A percentile compares a stretch with the other conserved stretches of the same genome.
These are phyloP conservation scores for Ephialtes manifestator DNA, from an alignment of 2,888 invertebrate genomes.

Conservation along the genomic window DNA sequence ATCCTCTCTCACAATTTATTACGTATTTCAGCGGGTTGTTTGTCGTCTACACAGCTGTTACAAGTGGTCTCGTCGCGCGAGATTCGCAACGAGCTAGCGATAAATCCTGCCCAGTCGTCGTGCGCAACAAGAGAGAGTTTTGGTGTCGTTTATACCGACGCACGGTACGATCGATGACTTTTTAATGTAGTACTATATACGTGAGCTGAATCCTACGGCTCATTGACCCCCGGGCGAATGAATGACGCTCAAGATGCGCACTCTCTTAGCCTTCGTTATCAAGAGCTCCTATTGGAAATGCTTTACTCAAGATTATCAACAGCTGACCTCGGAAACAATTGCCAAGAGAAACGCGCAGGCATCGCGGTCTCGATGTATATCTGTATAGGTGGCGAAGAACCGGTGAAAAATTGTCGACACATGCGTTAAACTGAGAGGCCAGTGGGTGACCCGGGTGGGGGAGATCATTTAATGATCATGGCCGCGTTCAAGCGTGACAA, in stretches of 20 bases:
- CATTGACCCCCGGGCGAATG: conserved; percentile 64
- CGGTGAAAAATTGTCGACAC: conserved; percentile 4
- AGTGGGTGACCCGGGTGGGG: neutral
- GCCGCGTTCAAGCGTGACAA: conserved; percentile 58
- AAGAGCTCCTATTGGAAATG: neutral
- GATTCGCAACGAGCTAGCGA: neutral
- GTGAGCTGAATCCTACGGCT: conserved; percentile 42
- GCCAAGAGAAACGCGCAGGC: neutral
- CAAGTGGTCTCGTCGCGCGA: neutral
- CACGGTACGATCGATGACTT: conserved; percentile 34
- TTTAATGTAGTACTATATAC: conserved; percentile 1
- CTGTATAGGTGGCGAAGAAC: neutral
- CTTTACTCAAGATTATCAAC: neutral
- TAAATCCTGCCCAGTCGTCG: neutral
- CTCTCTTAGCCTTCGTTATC: conserved; percentile 5
- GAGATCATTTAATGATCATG: conserved; percentile 32
- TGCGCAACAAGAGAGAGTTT: neutral
- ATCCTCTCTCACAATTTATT: conserved; percentile 49
- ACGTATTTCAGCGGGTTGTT: conserved; percentile 22
- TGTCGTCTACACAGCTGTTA: conserved; percentile 46
- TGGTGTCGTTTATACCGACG: conserved; percentile 28
- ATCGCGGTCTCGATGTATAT: neutral
- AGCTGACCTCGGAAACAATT: neutral
- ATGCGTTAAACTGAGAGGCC: neutral
- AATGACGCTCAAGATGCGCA: conserved; percentile 12